phyloP scores from a whole-genome alignment of 1,140 invertebrate genomes.

The Macrobrachium rosenbergii region DNA sequence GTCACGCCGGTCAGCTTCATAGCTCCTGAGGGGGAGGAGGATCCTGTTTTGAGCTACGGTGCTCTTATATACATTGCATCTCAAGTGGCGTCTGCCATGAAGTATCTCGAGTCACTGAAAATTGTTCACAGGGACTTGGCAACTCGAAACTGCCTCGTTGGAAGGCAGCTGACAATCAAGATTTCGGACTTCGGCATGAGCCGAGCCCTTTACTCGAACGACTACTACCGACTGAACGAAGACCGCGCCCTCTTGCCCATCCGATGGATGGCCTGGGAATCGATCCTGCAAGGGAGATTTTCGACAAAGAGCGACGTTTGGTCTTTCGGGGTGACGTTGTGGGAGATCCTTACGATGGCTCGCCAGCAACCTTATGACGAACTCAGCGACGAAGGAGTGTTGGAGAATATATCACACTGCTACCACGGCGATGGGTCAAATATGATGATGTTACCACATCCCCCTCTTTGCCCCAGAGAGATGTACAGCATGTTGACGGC shows the following conservation, averaged over 20 bases:
- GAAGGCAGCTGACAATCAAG: slow-evolving; percentile 70
- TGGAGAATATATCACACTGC: slow-evolving; percentile 82
- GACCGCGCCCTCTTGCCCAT: slow-evolving; percentile 74
- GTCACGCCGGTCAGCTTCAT: slow-evolving; percentile 52
- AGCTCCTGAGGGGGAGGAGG: slow-evolving; percentile 72
- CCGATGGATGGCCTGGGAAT: slow-evolving; percentile 67
- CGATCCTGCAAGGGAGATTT: slow-evolving; percentile 79
- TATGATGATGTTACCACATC: slow-evolving; percentile 73
- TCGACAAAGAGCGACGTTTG: slow-evolving; percentile 89
- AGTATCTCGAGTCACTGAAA: slow-evolving; percentile 84
- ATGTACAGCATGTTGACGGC: slow-evolving; percentile 83
- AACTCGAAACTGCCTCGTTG: slow-evolving; percentile 75
- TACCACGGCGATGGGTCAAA: slow-evolving; percentile 78
- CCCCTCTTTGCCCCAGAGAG: slow-evolving; percentile 76
- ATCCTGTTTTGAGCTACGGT: slow-evolving; percentile 75
- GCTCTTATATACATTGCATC: slow-evolving; percentile 78
- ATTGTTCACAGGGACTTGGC: slow-evolving; percentile 85
- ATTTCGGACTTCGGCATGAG: slow-evolving; percentile 75
- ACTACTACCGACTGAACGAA: slow-evolving; percentile 79
- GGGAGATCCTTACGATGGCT: slow-evolving; percentile 90
- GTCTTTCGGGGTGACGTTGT: slow-evolving; percentile 89
- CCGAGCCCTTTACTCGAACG: slow-evolving; percentile 76
- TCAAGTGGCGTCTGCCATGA: slow-evolving; percentile 88
- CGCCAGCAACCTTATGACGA: slow-evolving; percentile 84
- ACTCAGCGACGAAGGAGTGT: slow-evolving; percentile 82